Percentiles rank a stretch among this genome's conserved stretches.
phyloP scores from a whole-genome alignment of 2,113 vertebrate genomes.

The chimpanzee (Pan troglodytes) region NHGRI_mPanTro3-v2.1_pri NC_072420.2:40524001-40524500 shows the following conservation, averaged over 20 bases:
- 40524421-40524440: neutral
- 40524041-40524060: neutral
- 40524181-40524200: neutral
- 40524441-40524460: neutral
- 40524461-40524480: neutral
- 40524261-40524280: neutral
- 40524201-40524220: neutral
- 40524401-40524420: neutral
- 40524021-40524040: neutral
- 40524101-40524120: neutral
- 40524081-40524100: neutral
- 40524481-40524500: neutral
- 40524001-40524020: too few relatives aligned
- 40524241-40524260: neutral
- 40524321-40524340: neutral
- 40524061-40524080: neutral
- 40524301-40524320: neutral
- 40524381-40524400: neutral
- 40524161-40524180: neutral
- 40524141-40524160: neutral
- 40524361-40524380: neutral
- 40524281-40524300: neutral
- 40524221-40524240: neutral
- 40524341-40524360: neutral
- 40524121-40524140: neutral